Conservation (phyloP, 2,888 invertebrate species). For the Acleris literana region DNA sequence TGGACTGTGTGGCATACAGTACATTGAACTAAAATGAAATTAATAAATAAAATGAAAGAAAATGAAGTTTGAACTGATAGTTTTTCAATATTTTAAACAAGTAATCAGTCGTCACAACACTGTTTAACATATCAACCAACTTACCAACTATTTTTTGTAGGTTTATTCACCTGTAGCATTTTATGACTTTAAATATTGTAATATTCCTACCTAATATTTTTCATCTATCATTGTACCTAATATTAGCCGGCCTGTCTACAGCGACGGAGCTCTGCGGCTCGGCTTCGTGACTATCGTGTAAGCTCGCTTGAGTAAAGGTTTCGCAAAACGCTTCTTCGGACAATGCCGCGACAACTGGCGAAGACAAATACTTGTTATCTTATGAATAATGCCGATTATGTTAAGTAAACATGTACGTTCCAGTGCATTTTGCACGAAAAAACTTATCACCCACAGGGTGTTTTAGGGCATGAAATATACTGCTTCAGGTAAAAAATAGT, state of each 20-base stretch:
- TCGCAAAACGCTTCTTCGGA: slow-evolving; percentile 76
- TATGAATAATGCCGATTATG: slow-evolving; percentile 83
- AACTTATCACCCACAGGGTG: slow-evolving; percentile 68
- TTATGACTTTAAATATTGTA: not conserved
- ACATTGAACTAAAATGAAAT: no score
- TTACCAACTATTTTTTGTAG: no score
- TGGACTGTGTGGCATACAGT: no score
- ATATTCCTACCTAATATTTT: not conserved
- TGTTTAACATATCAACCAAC: no score
- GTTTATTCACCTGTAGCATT: no score
- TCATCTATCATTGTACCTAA: slow-evolving; percentile 1
- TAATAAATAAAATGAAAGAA: no score
- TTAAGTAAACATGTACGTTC: slow-evolving; percentile 75
- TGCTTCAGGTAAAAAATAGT: not conserved
- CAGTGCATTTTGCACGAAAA: slow-evolving; percentile 74
- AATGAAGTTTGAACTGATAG: no score
- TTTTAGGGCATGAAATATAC: not conserved
- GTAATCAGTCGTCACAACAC: no score
- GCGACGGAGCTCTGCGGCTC: slow-evolving; percentile 50
- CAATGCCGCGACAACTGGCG: slow-evolving; percentile 74
- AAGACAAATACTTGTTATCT: slow-evolving; percentile 82
- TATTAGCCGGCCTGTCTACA: slow-evolving; percentile 52
- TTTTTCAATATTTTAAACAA: no score
- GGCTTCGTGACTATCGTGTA: slow-evolving; percentile 46
- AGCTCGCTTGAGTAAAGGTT: slow-evolving; percentile 70